Base-by-base conservation (phyloP, 2,113 vertebrate genomes). In the Otis tarda region DNA sequence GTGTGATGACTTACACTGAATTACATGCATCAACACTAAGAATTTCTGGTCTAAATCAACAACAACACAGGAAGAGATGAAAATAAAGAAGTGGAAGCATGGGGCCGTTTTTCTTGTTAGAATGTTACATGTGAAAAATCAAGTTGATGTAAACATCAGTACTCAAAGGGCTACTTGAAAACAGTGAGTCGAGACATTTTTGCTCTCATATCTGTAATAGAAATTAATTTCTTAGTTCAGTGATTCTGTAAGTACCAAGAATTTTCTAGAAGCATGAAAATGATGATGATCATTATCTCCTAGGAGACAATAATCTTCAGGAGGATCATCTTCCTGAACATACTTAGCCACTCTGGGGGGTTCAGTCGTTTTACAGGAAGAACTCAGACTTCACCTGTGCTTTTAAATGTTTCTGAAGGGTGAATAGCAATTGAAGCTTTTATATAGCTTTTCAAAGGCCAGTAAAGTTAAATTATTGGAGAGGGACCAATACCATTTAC, bases 211-310 rank as follows among this genome's bases (percentile, higher is more conserved):
- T 7, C 39, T 56, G 35, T 61, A 83, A 76, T 6, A 74, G 52
- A 89, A 94, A 79, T 95, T 91, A 60, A 82, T 95, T 81, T 97
- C 52, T 83, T 76, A 79, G 77, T 49, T 87, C 84, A 89, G 21
- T 82, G 74, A 60, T 64, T 65, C 68, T 43, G 49, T 49, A 63
- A 94, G 23, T 52, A 88, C 18, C 18, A 56, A 63, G 60, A 33
- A 67, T 84, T 89, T 94, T 94, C 33, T 35, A 52, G 83, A 91
- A 91, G 57, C 0, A 0, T 90, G 80, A 81, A 90, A 94, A 89
- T 74, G 13, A 89, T 63, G n/a, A 67, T 60, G 19, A 75, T 84
- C 9, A 0, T 91, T 93, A 91, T 95, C 65, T 94, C 91, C 93
- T 95, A 89, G 65, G 65, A 87, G 57, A 94, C 49, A 81, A 53